phyloP scores from a whole-genome alignment of 1,140 invertebrate species.

The Charaxes varanes region DNA sequence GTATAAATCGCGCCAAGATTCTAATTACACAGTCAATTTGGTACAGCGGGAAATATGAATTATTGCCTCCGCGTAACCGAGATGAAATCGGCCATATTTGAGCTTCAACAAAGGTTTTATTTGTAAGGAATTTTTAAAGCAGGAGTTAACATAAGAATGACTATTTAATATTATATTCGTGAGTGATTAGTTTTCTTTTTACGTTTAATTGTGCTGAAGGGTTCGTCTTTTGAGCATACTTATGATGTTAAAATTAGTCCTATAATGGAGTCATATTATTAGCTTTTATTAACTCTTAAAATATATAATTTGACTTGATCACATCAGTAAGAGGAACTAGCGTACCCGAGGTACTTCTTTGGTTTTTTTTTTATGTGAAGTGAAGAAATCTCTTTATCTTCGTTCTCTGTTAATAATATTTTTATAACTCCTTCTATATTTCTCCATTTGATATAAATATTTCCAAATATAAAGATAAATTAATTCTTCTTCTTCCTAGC shows the following conservation, averaged over 20 bases:
- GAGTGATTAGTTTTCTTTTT: slow-evolving; percentile 47
- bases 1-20: slow-evolving; percentile 53
- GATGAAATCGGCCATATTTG: slow-evolving; percentile 59
- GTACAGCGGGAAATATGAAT: slow-evolving; percentile 62
- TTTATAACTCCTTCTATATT: too few relatives aligned
- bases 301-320: too few relatives aligned
- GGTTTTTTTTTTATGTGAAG: too few relatives aligned
- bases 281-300: too few relatives aligned
- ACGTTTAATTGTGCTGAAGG: slow-evolving; percentile 32
- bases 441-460: too few relatives aligned
- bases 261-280: too few relatives aligned
- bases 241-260: slow-evolving; percentile 9
- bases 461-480: too few relatives aligned
- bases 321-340: too few relatives aligned
- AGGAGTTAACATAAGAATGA: slow-evolving; percentile 54
- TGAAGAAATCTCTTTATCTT: too few relatives aligned
- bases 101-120: slow-evolving; percentile 43
- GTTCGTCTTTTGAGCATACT: slow-evolving; percentile 12
- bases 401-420: too few relatives aligned
- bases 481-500: too few relatives aligned
- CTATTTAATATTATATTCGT: slow-evolving; percentile 35
- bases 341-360: too few relatives aligned
- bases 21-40: slow-evolving; percentile 72
- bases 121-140: slow-evolving; percentile 35
- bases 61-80: slow-evolving; percentile 61